Evolutionary conservation across 2,888 invertebrate genomes (phyloP), one percentile per base, ranked within the genome.

Genomic region (Bellardia pandia): DNA sequence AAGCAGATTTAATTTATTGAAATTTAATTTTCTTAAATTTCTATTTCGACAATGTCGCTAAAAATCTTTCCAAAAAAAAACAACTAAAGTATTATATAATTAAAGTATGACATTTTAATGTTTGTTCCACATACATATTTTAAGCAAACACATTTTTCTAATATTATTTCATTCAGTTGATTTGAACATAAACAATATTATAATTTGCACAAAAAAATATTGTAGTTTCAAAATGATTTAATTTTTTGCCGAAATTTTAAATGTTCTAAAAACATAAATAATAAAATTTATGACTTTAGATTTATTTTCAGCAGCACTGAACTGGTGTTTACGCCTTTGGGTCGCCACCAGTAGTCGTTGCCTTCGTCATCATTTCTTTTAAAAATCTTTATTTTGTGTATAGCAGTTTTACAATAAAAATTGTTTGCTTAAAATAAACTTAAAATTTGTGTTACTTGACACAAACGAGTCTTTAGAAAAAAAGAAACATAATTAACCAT

Each of bases 201-300:
- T 51, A 62, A 33, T 60, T 60, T n/a, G 33, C 30, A 72, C 56
- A 42, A 53, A 53, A 37, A 42, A 42, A 16, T 37, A 3, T 33
- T 33, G 3, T 37, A 37, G 1, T 8, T 56, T 56, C 7, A 23
- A 56, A 56, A 53, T 16, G 42, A 72, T 60, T 64, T 56, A 13
- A 11, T 33, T 75, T 75, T 37, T 45, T 2, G 0, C 4, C 8
- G 2, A 53, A 53, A 53, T 16, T 56, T 16, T 56, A 13, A 42
- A 77, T 33, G n/a, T 64, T 66, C n/a, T 42, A 66, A 66, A 77
- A 66, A 11, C 23, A 13, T 51, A 37, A 33, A 16, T 48, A 64
- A 69, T 78, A 60, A 69, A 60, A 48, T 69, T 78, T 78, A 78
- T 78, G 68, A 60, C 23, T 37, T 58, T 23, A 79, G n/a, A 62